These are phyloP conservation scores for Chloropsis cyanopogon DNA, from an alignment of 2,113 vertebrate genomes.

Conservation along the genomic window DNA sequence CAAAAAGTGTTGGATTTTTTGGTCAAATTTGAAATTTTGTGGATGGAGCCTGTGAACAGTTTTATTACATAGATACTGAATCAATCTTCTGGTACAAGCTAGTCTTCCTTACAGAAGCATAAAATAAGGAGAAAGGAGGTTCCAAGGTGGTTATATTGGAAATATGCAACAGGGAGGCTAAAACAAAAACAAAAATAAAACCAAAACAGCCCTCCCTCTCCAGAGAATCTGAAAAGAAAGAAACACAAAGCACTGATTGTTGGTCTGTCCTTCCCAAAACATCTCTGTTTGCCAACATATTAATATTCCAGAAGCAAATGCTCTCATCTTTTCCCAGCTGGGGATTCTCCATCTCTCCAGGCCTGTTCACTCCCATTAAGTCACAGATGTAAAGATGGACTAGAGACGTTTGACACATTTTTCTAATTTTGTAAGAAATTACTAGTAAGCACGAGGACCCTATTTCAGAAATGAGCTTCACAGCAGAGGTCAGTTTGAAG, in stretches of 20 bases:
- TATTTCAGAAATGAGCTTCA: neutral
- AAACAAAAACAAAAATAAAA: neutral
- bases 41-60: neutral
- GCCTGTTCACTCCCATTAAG: neutral
- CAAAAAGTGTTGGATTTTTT: neutral
- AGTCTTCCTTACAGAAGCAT: neutral
- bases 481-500: neutral
- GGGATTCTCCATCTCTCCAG: neutral
- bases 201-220: neutral
- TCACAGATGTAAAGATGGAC: neutral
- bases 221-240: neutral
- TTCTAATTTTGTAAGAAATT: neutral
- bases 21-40: neutral
- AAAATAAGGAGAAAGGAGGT: neutral
- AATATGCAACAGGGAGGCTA: neutral
- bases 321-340: slow-evolving; percentile 13
- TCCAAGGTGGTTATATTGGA: neutral
- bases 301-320: neutral
- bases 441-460: neutral
- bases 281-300: neutral
- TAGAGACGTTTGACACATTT: neutral
- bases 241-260: neutral
- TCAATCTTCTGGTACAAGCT: neutral
- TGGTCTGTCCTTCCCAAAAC: neutral
- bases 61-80: neutral